Evolutionary conservation across 2,113 vertebrate species (phyloP), one percentile per base, ranked within the genome.

Genomic region (Philantomba maxwellii): DNA sequence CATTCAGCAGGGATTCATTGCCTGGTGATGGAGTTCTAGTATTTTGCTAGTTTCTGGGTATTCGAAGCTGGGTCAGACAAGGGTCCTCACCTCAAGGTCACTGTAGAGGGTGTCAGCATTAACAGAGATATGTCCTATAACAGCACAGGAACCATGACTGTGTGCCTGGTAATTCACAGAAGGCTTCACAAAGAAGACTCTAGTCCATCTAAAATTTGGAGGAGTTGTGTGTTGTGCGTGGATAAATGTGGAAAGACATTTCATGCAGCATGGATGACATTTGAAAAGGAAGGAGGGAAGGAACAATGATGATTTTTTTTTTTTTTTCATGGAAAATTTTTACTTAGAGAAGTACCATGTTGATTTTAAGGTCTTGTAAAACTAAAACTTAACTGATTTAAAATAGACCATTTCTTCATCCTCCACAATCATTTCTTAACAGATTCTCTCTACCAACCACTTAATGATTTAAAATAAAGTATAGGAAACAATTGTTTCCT

Each of bases 181-280:
- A 62, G 6, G 17, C 53, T 94, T 94, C 77, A 23, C 43, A 60
- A 80, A 55, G 19, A 81, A 84, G 16, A 87, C 19, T 55, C 6
- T 53, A 75, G 43, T 57, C 51, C 77, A 53, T 84, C 45, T 82
- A 28, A 93, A 95, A 75, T 36, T 39, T 73, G 73, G 83, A 62
- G 7, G 12, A 88, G 51, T 51, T 80, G 77, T 45, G 26, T 81
- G 47, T 53, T 57, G n/a, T 33, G 53, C 43, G 57, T 66, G 47
- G 49, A 70, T 86, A 94, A 83, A 86, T 86, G 49, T 87, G 51
- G 62, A 91, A 84, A 93, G 49, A 47, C 39, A 90, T 84, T 89
- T 93, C 62, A 60, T 26, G 66, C 62, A 70, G 19, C 60, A 80
- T 8, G 43, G 26, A 53, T 81, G 80, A 75, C 55, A 97, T 85